A percentile compares a stretch with the other conserved stretches of the same genome.
phyloP scores from a whole-genome alignment of 2,113 vertebrate species.

The Syngnathus typhle region DNA sequence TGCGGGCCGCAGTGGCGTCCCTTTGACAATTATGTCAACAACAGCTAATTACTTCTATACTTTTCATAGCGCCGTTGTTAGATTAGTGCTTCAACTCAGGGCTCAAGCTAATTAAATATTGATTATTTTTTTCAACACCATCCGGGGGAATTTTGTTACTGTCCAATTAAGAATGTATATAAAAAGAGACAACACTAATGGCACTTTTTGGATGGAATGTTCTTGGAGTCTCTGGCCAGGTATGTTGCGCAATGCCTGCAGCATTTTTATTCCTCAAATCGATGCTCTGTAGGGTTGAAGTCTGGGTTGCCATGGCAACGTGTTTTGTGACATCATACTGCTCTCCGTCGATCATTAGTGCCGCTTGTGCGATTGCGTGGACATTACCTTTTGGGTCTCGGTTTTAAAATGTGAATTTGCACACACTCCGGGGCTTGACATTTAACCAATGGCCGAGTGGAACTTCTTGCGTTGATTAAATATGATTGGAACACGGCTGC shows the following conservation, averaged over 20 bases:
- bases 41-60: not conserved
- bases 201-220: not conserved
- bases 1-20: not conserved
- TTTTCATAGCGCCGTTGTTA: not conserved
- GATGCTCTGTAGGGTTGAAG: too few relatives aligned
- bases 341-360: too few relatives aligned
- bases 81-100: not conserved
- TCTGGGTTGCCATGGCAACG: too few relatives aligned
- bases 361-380: not conserved
- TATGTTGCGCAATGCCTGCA: not conserved
- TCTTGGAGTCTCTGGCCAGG: not conserved
- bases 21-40: not conserved
- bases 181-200: not conserved
- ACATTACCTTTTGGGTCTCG: not conserved
- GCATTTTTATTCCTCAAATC: too few relatives aligned
- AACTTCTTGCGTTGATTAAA: too few relatives aligned
- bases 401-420: not conserved
- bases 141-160: not conserved
- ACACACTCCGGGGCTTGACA: constrained; percentile 28
- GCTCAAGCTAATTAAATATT: constrained; percentile 6
- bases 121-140: not conserved
- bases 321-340: too few relatives aligned
- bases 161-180: not conserved
- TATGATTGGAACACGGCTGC: too few relatives aligned
- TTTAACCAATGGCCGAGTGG: constrained; percentile 36